A percentile compares a stretch with the other conserved stretches of the same genome.
Evolutionary conservation across 2,113 vertebrate species (phyloP).

Genomic region (Crotalus helleri): DNA sequence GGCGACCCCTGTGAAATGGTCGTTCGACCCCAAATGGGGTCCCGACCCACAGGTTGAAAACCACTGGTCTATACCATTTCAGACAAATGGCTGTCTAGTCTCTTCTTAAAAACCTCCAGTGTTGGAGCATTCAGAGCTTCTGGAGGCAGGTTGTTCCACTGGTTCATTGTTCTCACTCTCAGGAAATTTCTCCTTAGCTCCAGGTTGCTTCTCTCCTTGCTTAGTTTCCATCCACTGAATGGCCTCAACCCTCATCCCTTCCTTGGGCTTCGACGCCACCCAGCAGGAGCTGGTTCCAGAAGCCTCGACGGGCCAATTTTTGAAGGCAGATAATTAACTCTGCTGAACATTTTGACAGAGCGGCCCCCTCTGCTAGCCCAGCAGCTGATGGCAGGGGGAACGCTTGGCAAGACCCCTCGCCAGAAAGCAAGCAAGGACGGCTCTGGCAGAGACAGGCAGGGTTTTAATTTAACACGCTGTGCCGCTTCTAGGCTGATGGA

Average conservation of each 20-base stretch:
- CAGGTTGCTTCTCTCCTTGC: background rate
- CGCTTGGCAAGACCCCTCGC: slow-evolving; percentile 51
- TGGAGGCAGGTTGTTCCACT: background rate
- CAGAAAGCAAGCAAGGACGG: slow-evolving; percentile 43
- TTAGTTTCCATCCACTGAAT: background rate
- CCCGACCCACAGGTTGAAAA: too few species aligned
- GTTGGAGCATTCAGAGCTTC: too few species aligned
- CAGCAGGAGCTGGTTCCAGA: slow-evolving; percentile 56
- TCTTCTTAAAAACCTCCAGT: background rate
- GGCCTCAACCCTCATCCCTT: slow-evolving; percentile 10
- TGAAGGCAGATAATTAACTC: slow-evolving; percentile 65
- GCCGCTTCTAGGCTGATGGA: slow-evolving; percentile 59
- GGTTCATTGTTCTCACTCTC: background rate
- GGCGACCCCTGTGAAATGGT: too few species aligned
- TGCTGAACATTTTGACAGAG: slow-evolving; percentile 55
- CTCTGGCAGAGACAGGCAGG: slow-evolving; percentile 57
- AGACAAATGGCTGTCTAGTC: too few species aligned
- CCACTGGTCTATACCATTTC: too few species aligned
- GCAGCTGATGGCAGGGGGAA: slow-evolving; percentile 52
- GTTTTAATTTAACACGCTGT: slow-evolving; percentile 60
- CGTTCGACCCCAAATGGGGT: too few species aligned
- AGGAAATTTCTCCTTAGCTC: background rate
- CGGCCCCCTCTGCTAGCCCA: slow-evolving; percentile 41
- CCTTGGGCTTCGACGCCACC: slow-evolving; percentile 47
- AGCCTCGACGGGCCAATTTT: slow-evolving; percentile 48